Evolutionary conservation across 2,113 vertebrate species (phyloP).

Genomic region (Cololabis saira): DNA sequence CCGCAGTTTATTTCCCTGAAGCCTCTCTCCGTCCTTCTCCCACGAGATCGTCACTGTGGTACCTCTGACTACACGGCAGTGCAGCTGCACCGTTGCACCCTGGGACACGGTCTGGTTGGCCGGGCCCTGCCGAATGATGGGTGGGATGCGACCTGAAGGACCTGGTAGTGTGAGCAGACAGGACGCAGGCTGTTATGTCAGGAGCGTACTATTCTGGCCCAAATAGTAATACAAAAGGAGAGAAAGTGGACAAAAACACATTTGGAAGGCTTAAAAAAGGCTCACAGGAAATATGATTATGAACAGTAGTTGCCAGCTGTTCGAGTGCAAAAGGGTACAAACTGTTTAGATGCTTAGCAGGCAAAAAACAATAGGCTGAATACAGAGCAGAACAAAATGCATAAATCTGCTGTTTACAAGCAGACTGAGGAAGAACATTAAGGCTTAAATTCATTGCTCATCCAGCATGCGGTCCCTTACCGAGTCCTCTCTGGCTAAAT

Average conservation of each 20-base stretch:
- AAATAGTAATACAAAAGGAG: not conserved
- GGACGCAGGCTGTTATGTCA: constrained; percentile 4
- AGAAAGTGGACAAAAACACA: not conserved
- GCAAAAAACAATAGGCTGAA: constrained; percentile 37
- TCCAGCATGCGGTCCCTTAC: constrained; percentile 36
- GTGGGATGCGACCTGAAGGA: constrained; percentile 79
- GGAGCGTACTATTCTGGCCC: not conserved
- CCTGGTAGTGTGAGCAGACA: constrained; percentile 69
- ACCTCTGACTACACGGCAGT: constrained; percentile 83
- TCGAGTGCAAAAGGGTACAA: constrained; percentile 24
- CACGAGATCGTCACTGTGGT: constrained; percentile 84
- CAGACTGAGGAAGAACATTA: constrained; percentile 42
- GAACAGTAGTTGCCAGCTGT: constrained; percentile 11
- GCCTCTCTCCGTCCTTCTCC: constrained; percentile 88
- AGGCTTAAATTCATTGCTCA: constrained; percentile 41
- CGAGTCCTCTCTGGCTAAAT: constrained; percentile 11
- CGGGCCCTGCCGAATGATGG: constrained; percentile 85
- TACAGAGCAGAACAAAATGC: constrained; percentile 9
- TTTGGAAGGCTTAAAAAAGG: not conserved
- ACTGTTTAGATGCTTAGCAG: constrained; percentile 34
- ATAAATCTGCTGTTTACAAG: constrained; percentile 43
- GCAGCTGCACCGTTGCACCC: constrained; percentile 81
- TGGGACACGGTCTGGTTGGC: constrained; percentile 85
- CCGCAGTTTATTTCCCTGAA: constrained; percentile 81
- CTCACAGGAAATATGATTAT: constrained; percentile 2